phyloP scores from a whole-genome alignment of 1,140 invertebrate genomes.

The Patella vulgata region DNA sequence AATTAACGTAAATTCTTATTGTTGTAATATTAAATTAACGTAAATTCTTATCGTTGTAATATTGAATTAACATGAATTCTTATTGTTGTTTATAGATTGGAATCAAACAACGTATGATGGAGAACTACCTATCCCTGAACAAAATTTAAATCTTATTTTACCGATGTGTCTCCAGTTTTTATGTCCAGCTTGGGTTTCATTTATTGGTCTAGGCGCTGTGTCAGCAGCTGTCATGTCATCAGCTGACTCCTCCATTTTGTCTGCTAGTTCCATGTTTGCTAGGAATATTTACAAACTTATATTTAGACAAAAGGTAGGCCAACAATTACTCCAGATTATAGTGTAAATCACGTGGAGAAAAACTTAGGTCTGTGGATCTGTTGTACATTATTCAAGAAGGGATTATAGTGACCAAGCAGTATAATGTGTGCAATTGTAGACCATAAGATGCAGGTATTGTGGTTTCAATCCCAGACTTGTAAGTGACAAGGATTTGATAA shows the following conservation, averaged over 20 bases:
- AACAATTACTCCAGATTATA: neutral
- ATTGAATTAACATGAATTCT: too few relatives aligned
- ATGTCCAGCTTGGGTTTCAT: conserved; percentile 90
- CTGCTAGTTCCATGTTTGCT: conserved; percentile 97
- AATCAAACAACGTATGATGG: conserved; percentile 84
- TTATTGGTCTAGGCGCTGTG: conserved; percentile 97
- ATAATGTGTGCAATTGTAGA: too few relatives aligned
- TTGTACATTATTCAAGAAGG: too few relatives aligned
- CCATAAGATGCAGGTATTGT: too few relatives aligned
- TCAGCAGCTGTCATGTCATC: conserved; percentile 99
- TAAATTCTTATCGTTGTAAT: too few relatives aligned
- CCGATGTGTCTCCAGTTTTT: conserved; percentile 97
- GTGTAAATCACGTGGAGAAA: too few relatives aligned
- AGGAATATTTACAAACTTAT: conserved; percentile 97
- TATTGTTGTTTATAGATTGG: conserved; percentile 82
- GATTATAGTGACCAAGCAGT: too few relatives aligned
- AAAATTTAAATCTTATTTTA: conserved; percentile 91
- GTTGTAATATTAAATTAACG: too few relatives aligned
- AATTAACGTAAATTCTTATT: too few relatives aligned
- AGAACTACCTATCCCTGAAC: conserved; percentile 75
- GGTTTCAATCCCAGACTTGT: too few relatives aligned
- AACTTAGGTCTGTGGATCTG: too few relatives aligned
- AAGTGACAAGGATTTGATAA: too few relatives aligned
- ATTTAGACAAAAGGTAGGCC: conserved; percentile 85
- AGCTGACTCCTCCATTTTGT: conserved; percentile 95